Base-by-base conservation (phyloP, 2,113 vertebrate genomes). In the Pterophyllum scalare region DNA sequence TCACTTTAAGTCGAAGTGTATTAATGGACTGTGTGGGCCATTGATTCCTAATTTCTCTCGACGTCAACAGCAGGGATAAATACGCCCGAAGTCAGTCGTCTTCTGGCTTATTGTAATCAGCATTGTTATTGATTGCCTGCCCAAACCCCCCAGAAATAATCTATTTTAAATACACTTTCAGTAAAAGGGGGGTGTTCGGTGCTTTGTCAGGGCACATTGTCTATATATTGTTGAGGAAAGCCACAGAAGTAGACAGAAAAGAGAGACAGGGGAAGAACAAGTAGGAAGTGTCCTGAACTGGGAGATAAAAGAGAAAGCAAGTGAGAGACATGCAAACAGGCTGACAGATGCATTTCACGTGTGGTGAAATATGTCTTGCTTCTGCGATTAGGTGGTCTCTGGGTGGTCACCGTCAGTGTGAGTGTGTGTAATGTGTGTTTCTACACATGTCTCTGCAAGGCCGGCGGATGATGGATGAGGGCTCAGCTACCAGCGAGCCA, bases 41-140 rank as follows among this genome's bases (percentile, higher is more conserved):
- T 98, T 97, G 97, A 98, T 98, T 97, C 97, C 96, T 97, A 97
- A 97, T 98, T 98, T 97, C 96, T 97, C 97, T 93, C 94, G 91
- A 96, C 81, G 95, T 94, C 95, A 95, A 96, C 95, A 94, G 90
- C 80, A 93, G 97, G 96, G 94, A 96, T 96, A 97, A 97, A 95
- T 95, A 96, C 95, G 93, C 91, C 94, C 94, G 67, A 94, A 95
- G 95, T 86, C 91, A 89, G 94, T 94, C 94, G 80, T 91, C 93
- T 91, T 87, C 75, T 85, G 92, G 95, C 95, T 97, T 95, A 96
- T 90, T 97, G 95, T 96, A 97, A 95, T 95, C 96, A 95, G 96
- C 95, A 92, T 95, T 92, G 95, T 96, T 97, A 98, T 97, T 95
- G 97, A 98, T 97, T 52, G 64, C 46, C 94, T 95, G 95, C 93